Conservation (phyloP, 2,797 vertebrate genomes). For the Micrastur ruficollis region DNA sequence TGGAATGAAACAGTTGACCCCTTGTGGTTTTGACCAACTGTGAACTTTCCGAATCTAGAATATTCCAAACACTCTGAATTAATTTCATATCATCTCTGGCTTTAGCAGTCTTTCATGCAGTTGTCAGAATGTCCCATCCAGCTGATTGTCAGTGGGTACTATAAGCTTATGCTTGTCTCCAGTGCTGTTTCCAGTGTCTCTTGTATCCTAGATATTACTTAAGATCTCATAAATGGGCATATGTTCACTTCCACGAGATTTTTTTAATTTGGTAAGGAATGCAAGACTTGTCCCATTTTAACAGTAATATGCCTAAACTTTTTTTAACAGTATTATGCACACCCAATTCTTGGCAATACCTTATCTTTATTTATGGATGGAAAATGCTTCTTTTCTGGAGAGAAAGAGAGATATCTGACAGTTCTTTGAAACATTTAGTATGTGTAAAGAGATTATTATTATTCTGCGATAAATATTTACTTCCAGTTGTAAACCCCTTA, state of each 20-base stretch:
- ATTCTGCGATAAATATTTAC: constrained; percentile 27
- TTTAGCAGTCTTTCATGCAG: not conserved
- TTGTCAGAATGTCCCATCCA: not conserved
- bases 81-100: not conserved
- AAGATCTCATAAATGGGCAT: not conserved
- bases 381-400: not conserved
- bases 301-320: not conserved
- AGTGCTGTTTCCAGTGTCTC: not conserved
- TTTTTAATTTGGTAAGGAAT: not conserved
- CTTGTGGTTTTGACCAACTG: not conserved
- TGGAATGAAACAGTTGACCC: not conserved
- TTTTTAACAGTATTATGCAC: not conserved
- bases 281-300: not conserved
- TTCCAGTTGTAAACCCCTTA: not conserved
- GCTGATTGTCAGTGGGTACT: not conserved
- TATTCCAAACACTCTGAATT: not conserved
- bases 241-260: not conserved
- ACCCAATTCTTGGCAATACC: not conserved
- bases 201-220: not conserved
- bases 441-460: not conserved
- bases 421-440: not conserved
- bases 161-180: not conserved
- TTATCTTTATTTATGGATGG: not conserved
- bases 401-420: not conserved
- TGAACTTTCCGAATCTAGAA: not conserved